Evolutionary conservation across 2,888 invertebrate genomes (phyloP).

Genomic region (Nephrocerus scutellatus): DNA sequence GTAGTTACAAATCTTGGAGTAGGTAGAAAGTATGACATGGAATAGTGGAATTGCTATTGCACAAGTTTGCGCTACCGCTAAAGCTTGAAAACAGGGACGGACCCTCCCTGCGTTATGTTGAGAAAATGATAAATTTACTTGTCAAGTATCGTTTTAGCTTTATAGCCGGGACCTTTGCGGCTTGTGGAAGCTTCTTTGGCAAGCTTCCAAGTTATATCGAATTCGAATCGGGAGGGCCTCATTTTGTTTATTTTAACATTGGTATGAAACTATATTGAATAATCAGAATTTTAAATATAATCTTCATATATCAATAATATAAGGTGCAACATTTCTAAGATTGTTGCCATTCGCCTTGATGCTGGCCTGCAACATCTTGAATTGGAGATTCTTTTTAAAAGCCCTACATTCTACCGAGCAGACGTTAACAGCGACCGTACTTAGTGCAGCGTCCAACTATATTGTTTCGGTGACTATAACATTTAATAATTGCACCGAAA

Average conservation of each 20-base stretch:
- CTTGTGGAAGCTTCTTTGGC: slow-evolving; percentile 55
- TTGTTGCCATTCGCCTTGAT: slow-evolving; percentile 49
- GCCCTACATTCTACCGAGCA: slow-evolving; percentile 52
- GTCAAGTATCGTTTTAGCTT: slow-evolving; percentile 35
- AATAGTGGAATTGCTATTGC: no score
- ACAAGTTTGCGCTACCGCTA: no score
- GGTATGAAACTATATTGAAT: background rate
- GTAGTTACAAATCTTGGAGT: no score
- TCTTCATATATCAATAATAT: slow-evolving; percentile 9
- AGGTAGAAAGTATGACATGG: no score
- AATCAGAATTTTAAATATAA: background rate
- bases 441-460: slow-evolving; percentile 56
- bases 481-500: background rate
- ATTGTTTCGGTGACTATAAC: slow-evolving; percentile 50
- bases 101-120: no score
- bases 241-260: background rate
- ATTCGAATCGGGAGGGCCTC: background rate
- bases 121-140: slow-evolving; percentile 21
- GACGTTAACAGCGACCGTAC: slow-evolving; percentile 54
- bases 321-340: slow-evolving; percentile 31
- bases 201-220: slow-evolving; percentile 52
- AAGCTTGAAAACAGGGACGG: no score
- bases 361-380: slow-evolving; percentile 53
- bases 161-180: slow-evolving; percentile 52
- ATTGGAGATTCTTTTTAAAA: slow-evolving; percentile 55